Percentiles rank a stretch among this genome's conserved stretches.
Evolutionary conservation across 1,140 invertebrate genomes (phyloP).

Genomic region (Heliothis subflexa): DNA sequence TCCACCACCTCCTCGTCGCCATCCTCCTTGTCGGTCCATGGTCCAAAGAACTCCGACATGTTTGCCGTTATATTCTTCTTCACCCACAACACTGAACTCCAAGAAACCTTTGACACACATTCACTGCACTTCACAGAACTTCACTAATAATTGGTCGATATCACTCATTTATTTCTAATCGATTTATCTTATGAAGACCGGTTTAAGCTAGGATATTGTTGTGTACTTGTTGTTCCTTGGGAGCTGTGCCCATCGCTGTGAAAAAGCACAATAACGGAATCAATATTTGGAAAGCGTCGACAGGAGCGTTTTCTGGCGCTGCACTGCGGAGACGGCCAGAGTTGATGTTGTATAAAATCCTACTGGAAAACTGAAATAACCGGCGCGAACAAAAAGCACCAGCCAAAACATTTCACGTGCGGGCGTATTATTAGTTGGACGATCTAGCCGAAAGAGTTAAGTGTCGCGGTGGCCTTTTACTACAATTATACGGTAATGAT

Average conservation of each 20-base stretch:
- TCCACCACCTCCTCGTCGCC: conserved; percentile 66
- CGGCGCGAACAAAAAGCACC: conserved; percentile 85
- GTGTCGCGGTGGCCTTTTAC: conserved; percentile 74
- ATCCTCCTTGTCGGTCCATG: conserved; percentile 67
- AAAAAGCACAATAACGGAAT: conserved; percentile 3
- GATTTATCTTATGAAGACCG: conserved; percentile 31
- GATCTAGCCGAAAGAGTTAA: conserved; percentile 83
- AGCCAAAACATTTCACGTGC: conserved; percentile 86
- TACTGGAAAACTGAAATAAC: conserved; percentile 86
- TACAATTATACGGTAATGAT: conserved; percentile 69
- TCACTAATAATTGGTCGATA: conserved; percentile 43
- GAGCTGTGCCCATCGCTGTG: conserved; percentile 56
- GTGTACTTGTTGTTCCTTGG: conserved; percentile 54
- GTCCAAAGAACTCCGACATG: conserved; percentile 81
- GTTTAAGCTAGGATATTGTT: conserved; percentile 57
- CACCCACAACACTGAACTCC: conserved; percentile 67
- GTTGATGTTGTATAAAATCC: conserved; percentile 82
- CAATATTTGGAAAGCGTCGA: conserved; percentile 41
- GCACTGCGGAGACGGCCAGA: conserved; percentile 76
- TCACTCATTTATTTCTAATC: conserved; percentile 30
- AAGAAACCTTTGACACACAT: conserved; percentile 66
- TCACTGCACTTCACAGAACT: conserved; percentile 66
- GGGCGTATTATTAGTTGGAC: conserved; percentile 85
- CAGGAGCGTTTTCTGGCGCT: conserved; percentile 53
- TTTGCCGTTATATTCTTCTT: conserved; percentile 55